Evolutionary conservation across 2,797 vertebrate genomes (phyloP), one percentile per base, ranked within the genome.

Genomic region (Pristis pectinata): DNA sequence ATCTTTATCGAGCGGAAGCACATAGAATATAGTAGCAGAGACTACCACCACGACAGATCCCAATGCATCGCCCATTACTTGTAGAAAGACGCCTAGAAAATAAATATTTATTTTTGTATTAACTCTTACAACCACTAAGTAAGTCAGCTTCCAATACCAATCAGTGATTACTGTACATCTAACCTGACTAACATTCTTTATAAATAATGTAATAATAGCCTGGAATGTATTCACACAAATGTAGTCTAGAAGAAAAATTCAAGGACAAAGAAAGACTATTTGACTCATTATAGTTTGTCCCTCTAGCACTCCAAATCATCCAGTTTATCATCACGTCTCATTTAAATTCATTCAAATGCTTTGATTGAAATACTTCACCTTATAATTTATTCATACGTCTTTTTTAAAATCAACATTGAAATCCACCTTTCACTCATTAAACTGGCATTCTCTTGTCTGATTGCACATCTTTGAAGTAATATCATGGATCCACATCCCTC

Each of bases 31-130:
- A n/a, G 96, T 67, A 24, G 98, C 97, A 0, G 98, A 96, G 95
- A 98, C 94, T 72, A 98, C 98, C 94, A 98, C 98, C 0, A 98
- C 96, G 94, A 98, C 97, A 0, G 98, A 98, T 11, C 98, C 98
- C 96, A 98, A 96, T 0, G 98, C 98, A 92, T 98, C 98, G 49
- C 98, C 98, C 97, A 98, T 97, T 95, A 98, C 97, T 0, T 98
- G 98, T 95, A 98, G 96, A 95, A 98, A 97, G 53, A 98, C 98
- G 95, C 98, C 98, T 98, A 95, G 95, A 96, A 96, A 27, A 95
- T 95, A 64, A 85, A 64, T 56, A 85, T 41, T 64, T 74, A 49
- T 70, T 13, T 67, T 34, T 74, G 92, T 10, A 15, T 72, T 89
- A 61, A n/a, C 56, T 89, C 56, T 89, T 64, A 64, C n/a, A 37